Evolutionary conservation across 2,113 vertebrate species (phyloP), one percentile per base, ranked within the genome.

Genomic region (Irena cyanogastra): DNA sequence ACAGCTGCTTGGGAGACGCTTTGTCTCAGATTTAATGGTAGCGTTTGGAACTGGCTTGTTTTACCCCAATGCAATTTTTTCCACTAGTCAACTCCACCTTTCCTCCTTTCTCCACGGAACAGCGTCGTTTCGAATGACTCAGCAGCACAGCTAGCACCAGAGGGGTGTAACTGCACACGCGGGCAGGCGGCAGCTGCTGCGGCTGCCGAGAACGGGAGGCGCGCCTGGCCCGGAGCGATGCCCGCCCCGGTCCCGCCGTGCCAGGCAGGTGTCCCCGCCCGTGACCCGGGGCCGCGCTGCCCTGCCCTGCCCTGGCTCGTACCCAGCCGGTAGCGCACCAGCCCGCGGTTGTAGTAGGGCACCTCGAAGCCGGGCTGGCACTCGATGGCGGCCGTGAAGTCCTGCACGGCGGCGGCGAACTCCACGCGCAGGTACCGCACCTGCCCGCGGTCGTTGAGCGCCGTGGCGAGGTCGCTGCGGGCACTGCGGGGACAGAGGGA

Each of bases 291-390:
- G 35, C 30, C 9, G 35, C 11, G 39, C 1, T 47, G 22, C 76
- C 20, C 41, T 4, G 77, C 59, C 41, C 35, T 1, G 44, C 9
- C 35, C 24, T 31, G 49, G 21, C 60, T 6, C 39, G 97, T 98
- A 99, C 99, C 99, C 79, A 99, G 97, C 85, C 99, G 98, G 47
- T 99, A 99, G 21, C 90, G 91, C 74, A 99, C 98, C 83, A 99
- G 94, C 49, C 99, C 99, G 96, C 99, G 98, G 98, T 99, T 99
- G 97, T 99, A 99, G 97, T 98, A 98, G 1, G 99, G 98, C 15
- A 99, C 97, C 93, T 99, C 99, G 94, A 98, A 99, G 54, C 60
- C 70, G 33, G 96, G 95, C 45, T 98, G 97, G 41, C 96, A 91
- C 84, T 97, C 50, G 84, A 99, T 98, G 10, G 99, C 99, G 7